Evolutionary conservation across 1,140 invertebrate genomes (phyloP), one percentile per base, ranked within the genome.

Genomic region (Zaprionus africanus): DNA sequence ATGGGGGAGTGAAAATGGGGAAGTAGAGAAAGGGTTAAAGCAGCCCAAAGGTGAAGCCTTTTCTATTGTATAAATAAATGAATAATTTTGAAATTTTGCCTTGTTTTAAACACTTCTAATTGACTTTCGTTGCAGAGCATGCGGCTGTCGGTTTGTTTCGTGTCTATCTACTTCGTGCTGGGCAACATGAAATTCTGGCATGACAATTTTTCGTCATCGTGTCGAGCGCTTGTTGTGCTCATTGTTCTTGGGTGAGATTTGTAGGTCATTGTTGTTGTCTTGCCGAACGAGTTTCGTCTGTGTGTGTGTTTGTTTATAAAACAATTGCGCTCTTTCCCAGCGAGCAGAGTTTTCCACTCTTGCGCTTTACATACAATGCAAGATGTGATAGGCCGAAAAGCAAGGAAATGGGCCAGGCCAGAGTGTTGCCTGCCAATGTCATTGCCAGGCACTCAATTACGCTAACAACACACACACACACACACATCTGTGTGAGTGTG

Each of bases 291-390:
- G 84, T 90, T 87, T 88, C 62, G 62, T 41, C 22, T 22, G n/a
- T 19, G 13, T 51, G 54, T 63, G 49, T 38, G 61, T 61, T 38
- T 46, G 28, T 38, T 13, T 60, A 54, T 67, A 76, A 84, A 90
- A 90, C 85, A 88, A 88, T 88, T 90, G 85, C 85, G 64, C 79
- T 85, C 76, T 90, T 88, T 88, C 85, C 81, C 85, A 90, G 63
- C 24, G 57, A 19, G 12, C 15, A 34, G 49, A 63, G 36, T 67
- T 74, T 53, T 69, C 62, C 66, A 63, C 59, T 13, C 36, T 19
- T 46, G 41, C 60, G 69, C 64, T 68, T 79, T 73, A 76, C 78
- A 88, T 75, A 81, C 78, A 86, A 87, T 87, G 69, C 66, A 74
- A 67, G 46, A 54, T 57, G 67, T 79, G 82, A 64, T 75, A 78